phyloP scores from a whole-genome alignment of 2,797 vertebrate species.

The Spatula versicolor region DNA sequence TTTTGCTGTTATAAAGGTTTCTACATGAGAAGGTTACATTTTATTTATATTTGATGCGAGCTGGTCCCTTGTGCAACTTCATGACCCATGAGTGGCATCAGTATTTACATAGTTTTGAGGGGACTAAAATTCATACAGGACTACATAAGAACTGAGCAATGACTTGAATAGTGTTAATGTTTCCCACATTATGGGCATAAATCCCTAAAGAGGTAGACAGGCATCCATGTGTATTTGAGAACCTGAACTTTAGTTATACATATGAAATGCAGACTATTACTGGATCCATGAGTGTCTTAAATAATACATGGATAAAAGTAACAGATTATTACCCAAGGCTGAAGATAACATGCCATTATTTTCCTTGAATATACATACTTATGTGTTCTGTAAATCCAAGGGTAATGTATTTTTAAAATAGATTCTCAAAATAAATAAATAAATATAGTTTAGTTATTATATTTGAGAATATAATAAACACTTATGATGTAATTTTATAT shows the following conservation, averaged over 20 bases:
- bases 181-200: neutral
- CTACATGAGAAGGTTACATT: neutral
- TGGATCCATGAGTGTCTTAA: neutral
- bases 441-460: neutral
- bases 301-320: neutral
- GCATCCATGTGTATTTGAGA: neutral
- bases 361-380: constrained; percentile 1
- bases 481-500: neutral
- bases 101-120: neutral
- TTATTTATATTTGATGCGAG: neutral
- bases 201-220: neutral
- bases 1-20: neutral
- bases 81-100: neutral
- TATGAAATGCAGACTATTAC: neutral
- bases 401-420: neutral
- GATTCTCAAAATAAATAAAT: neutral
- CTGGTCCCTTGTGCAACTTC: neutral
- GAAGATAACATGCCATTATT: neutral
- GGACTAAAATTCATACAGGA: neutral
- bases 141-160: neutral
- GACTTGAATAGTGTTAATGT: neutral
- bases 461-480: neutral
- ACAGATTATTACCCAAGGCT: neutral
- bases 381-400: neutral
- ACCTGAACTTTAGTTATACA: neutral